Evolutionary conservation across 2,888 invertebrate species (phyloP).

Genomic region (Plemyria rubiginata): DNA sequence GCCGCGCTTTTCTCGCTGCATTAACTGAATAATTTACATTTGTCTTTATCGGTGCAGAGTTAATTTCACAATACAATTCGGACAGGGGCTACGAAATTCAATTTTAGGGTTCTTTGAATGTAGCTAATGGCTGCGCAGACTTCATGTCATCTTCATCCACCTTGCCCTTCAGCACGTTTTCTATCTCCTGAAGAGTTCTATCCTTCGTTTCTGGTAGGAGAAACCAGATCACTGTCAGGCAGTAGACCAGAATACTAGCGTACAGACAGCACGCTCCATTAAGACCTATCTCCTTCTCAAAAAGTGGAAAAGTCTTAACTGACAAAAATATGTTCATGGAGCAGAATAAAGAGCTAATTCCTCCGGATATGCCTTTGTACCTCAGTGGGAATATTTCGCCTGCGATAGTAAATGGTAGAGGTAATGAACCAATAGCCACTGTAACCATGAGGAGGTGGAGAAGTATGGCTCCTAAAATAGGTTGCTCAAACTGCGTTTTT

Average conservation of each 20-base stretch:
- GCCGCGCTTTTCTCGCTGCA: no score
- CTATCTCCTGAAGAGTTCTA: slow-evolving; percentile 62
- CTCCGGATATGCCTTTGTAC: slow-evolving; percentile 84
- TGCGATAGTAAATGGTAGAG: slow-evolving; percentile 88
- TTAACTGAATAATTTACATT: no score
- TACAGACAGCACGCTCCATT: slow-evolving; percentile 55
- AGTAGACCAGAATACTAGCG: slow-evolving; percentile 54
- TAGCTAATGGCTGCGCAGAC: slow-evolving; percentile 24
- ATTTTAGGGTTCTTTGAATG: not conserved
- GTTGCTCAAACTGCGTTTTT: slow-evolving; percentile 54
- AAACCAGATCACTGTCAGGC: slow-evolving; percentile 54
- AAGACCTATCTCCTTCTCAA: slow-evolving; percentile 45
- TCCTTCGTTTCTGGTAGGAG: slow-evolving; percentile 66
- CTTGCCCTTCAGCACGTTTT: slow-evolving; percentile 61
- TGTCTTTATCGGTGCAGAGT: no score
- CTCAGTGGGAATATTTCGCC: slow-evolving; percentile 88
- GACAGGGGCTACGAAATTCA: not conserved
- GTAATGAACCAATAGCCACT: slow-evolving; percentile 84
- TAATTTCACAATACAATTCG: no score
- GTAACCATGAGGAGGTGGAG: slow-evolving; percentile 78
- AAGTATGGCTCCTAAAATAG: slow-evolving; percentile 56
- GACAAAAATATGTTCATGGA: slow-evolving; percentile 47
- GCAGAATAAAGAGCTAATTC: slow-evolving; percentile 55
- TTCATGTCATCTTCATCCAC: slow-evolving; percentile 28
- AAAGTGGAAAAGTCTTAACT: slow-evolving; percentile 47